phyloP scores from a whole-genome alignment of 2,797 vertebrate species.

The Sternotherus odoratus region DNA sequence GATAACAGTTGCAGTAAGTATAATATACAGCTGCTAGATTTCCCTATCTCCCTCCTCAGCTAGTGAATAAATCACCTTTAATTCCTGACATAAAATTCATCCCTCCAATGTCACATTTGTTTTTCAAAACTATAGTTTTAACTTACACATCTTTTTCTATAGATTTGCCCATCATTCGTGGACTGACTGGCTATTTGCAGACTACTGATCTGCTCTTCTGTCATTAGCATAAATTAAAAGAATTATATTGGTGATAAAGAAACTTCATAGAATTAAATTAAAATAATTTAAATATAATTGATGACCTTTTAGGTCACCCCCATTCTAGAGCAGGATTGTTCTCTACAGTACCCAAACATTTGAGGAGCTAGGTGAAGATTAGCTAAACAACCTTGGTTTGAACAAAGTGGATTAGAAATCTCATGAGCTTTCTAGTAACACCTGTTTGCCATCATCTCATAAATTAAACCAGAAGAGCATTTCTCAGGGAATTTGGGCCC shows the following conservation, averaged over 20 bases:
- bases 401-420: not conserved
- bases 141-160: constrained; percentile 25
- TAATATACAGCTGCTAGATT: constrained; percentile 25
- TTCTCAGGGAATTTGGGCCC: not conserved
- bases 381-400: not conserved
- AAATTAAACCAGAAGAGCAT: not conserved
- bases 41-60: constrained; percentile 27
- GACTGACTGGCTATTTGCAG: not conserved
- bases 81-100: constrained; percentile 7
- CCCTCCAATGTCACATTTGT: constrained; percentile 20
- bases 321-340: not conserved
- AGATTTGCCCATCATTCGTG: constrained; percentile 6
- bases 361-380: not conserved
- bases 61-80: constrained; percentile 57
- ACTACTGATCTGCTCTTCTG: not conserved
- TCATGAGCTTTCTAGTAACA: not conserved
- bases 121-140: constrained; percentile 49
- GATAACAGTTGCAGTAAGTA: not conserved
- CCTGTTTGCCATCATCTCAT: not conserved
- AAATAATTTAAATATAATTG: not conserved
- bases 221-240: not conserved
- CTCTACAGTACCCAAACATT: not conserved
- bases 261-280: not conserved
- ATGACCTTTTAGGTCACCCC: not conserved
- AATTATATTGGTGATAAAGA: not conserved